Evolutionary conservation across 1,140 invertebrate species (phyloP).

Genomic region (Sarcophaga peregrina): DNA sequence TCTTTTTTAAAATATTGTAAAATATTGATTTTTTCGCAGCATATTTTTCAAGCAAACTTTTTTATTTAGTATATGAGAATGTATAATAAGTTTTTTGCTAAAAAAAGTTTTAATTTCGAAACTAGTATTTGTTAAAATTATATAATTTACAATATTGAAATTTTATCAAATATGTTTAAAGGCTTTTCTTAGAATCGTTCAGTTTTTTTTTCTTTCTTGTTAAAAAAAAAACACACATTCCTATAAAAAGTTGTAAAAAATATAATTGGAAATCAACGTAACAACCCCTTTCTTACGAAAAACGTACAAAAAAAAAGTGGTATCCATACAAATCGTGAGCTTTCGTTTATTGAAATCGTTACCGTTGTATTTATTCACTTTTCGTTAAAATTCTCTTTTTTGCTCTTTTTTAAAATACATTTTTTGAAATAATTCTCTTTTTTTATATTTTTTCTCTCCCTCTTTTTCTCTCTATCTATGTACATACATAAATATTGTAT

Average conservation of each 20-base stretch:
- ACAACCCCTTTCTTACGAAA: conserved; percentile 30
- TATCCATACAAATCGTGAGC: conserved; percentile 38
- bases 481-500: background rate
- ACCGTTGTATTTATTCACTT: conserved; percentile 16
- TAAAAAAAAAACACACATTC: background rate
- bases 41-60: background rate
- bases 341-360: conserved; percentile 28
- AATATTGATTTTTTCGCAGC: conserved; percentile 10
- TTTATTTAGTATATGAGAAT: background rate
- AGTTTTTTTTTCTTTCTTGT: background rate
- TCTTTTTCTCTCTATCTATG: conserved; percentile 14
- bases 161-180: background rate
- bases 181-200: too few species aligned
- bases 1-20: conserved; percentile 16
- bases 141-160: background rate
- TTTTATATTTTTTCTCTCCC: conserved; percentile 18
- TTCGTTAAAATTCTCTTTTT: background rate
- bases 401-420: background rate
- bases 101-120: too few species aligned
- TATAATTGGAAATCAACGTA: conserved; percentile 29
- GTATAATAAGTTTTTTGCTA: too few species aligned
- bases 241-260: conserved; percentile 12
- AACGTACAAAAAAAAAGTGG: conserved; percentile 36
- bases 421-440: background rate
- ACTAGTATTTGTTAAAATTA: too few species aligned